Percentiles rank a stretch among this genome's conserved stretches.
Evolutionary conservation across 1,140 invertebrate genomes (phyloP).

Genomic region (Heliconius nattereri): DNA sequence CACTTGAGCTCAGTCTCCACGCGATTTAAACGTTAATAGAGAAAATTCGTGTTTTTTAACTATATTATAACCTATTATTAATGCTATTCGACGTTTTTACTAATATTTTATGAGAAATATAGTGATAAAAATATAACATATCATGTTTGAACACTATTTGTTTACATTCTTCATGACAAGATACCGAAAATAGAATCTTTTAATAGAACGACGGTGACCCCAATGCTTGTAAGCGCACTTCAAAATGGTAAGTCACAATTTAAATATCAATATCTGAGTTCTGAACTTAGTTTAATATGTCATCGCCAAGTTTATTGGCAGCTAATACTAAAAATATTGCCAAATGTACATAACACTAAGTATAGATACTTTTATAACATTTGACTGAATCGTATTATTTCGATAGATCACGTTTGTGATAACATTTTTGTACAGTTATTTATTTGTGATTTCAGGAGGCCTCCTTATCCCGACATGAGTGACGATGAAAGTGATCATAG

Average conservation of each 20-base stretch:
- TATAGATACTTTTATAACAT: constrained; percentile 4
- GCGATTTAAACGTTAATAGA: constrained; percentile 53
- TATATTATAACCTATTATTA: not conserved
- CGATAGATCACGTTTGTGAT: not conserved
- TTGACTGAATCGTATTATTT: not conserved
- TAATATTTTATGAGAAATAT: not conserved
- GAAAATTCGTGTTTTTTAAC: constrained; percentile 42
- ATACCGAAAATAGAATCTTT: constrained; percentile 74
- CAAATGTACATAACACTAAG: constrained; percentile 36
- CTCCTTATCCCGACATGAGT: constrained; percentile 45
- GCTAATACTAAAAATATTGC: constrained; percentile 40
- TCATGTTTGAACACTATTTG: constrained; percentile 42
- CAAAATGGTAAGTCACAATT: constrained; percentile 62
- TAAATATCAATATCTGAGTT: constrained; percentile 46
- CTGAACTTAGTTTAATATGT: constrained; percentile 44
- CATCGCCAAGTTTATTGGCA: constrained; percentile 50
- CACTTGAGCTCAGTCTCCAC: constrained; percentile 58
- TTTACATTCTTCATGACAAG: constrained; percentile 51
- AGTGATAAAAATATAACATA: not conserved
- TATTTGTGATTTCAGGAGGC: constrained; percentile 50
- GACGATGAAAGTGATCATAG: constrained; percentile 49
- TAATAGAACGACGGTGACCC: constrained; percentile 66
- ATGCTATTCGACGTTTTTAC: not conserved
- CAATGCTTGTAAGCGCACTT: constrained; percentile 55
- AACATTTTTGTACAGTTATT: not conserved